Base-by-base conservation (phyloP, 1,140 invertebrate genomes). In the Cataglyphis hispanica region DNA sequence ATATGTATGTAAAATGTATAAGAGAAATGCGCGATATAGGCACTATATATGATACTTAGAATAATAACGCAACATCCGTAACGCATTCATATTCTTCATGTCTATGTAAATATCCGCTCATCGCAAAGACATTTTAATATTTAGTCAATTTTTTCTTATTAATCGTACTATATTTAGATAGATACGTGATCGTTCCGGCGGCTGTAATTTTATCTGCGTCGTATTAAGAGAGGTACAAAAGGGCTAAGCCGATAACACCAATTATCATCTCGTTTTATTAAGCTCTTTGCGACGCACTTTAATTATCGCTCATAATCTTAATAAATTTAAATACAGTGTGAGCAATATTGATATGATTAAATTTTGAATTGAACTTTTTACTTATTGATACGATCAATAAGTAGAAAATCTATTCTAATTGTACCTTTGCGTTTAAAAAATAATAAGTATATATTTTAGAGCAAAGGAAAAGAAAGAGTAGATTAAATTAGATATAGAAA, bases 11-110 rank as follows among this genome's bases (percentile, higher is more conserved):
- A 43, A 37, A 63, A 13, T 10, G 16, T 37, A 16, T 31, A 40
- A 50, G 46, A 50, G 16, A 50, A 46, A 50, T 50, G 46, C 46
- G 46, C 46, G 46, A 50, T 50, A 88, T n/a, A 84, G 72, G 64
- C 86, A 89, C 84, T 89, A 86, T 74, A 69, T 56, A 83, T 70
- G 37, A 78, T 69, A 34, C 22, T 60, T 60, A 46, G 27, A 74
- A 76, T 70, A 84, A 78, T 70, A 84, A 78, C 22, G 53, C 56
- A 67, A 90, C 70, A 58, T 69, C 85, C 43, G 63, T 84, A 76
- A 69, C 16, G 11, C 16, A 19, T 76, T 67, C 40, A 40, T 77
- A 53, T 72, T 80, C 19, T 64, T 37, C 53, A 61, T n/a, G 1
- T 80, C 31, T 37, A 56, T 25, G 25, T 22, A 27, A 34, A 66